Conservation (phyloP, 2,797 vertebrate species). For the Pangasius larnaudii region DNA sequence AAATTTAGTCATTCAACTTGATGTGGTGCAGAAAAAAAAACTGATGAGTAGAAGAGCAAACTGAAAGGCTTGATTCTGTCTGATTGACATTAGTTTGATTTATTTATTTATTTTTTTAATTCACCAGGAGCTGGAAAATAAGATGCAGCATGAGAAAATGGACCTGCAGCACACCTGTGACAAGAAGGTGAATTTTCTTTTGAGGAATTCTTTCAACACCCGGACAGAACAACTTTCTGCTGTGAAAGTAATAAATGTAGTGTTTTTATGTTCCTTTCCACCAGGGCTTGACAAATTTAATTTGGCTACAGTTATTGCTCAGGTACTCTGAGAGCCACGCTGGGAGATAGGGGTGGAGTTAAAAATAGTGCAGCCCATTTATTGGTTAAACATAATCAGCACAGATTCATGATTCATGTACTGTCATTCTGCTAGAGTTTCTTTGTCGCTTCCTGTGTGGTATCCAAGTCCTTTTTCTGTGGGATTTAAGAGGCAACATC, state of each 20-base stretch:
- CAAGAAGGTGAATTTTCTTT: slow-evolving; percentile 79
- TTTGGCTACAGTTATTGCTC: background rate
- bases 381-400: background rate
- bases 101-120: slow-evolving; percentile 16
- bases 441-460: background rate
- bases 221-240: background rate
- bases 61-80: background rate
- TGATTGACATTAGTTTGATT: slow-evolving; percentile 16
- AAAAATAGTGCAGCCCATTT: background rate
- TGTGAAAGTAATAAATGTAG: background rate
- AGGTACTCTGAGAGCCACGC: background rate
- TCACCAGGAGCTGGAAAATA: slow-evolving; percentile 84
- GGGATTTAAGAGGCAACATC: background rate
- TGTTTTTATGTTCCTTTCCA: background rate
- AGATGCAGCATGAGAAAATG: slow-evolving; percentile 81
- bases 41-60: background rate
- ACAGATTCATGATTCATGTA: background rate
- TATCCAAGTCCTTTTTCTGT: background rate
- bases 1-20: background rate
- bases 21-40: background rate
- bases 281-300: background rate
- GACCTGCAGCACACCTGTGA: slow-evolving; percentile 79
- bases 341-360: background rate
- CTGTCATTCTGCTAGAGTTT: background rate
- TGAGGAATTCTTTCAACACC: background rate